A percentile compares a stretch with the other conserved stretches of the same genome.
Conservation (phyloP, 2,113 vertebrate genomes). For the Scomber colias region DNA sequence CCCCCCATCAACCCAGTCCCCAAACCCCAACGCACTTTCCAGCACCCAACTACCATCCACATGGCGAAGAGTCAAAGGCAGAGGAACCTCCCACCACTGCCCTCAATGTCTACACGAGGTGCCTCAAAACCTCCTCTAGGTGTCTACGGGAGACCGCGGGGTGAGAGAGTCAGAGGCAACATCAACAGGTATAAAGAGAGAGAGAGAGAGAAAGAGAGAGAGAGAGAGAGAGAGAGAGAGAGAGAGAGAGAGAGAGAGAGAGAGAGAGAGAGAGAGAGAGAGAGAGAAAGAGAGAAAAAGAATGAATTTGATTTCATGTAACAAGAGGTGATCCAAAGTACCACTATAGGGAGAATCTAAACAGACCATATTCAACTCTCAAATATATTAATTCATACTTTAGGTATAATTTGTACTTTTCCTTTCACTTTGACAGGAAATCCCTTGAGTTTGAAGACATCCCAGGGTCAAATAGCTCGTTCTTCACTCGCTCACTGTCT, state of each 20-base stretch:
- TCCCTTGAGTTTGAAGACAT: constrained; percentile 91
- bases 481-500: constrained; percentile 85
- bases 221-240: no score
- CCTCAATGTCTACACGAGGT: constrained; percentile 83
- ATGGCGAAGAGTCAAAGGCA: constrained; percentile 61
- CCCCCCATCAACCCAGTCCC: constrained; percentile 90
- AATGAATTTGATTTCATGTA: not conserved
- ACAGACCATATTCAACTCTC: not conserved
- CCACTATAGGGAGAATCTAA: not conserved
- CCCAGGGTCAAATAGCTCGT: constrained; percentile 81
- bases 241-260: no score
- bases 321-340: not conserved
- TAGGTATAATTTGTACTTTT: not conserved
- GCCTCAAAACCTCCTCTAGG: constrained; percentile 87
- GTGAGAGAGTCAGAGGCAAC: constrained; percentile 81
- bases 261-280: no score
- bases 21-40: constrained; percentile 92
- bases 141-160: constrained; percentile 84
- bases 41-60: constrained; percentile 81
- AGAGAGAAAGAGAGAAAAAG: not conserved
- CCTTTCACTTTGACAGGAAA: constrained; percentile 79
- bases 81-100: constrained; percentile 89
- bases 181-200: constrained; percentile 86
- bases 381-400: not conserved
- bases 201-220: not conserved